Conservation (phyloP, 2,113 vertebrate species). For the Mionectes macconnelli region DNA sequence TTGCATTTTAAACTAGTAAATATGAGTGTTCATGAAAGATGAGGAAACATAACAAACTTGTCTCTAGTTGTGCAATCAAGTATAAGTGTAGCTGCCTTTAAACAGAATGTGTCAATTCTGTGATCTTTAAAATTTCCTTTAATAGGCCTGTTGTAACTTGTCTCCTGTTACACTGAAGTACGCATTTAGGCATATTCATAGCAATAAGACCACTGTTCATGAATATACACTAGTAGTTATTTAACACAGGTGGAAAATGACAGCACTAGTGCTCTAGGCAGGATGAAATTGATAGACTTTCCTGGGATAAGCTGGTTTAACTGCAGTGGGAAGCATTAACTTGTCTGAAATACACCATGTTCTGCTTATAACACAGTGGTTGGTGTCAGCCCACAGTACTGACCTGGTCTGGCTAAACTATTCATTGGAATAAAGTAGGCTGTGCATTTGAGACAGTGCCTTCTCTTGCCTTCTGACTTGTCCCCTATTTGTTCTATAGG, state of each 20-base stretch:
- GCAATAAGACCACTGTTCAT: constrained; percentile 41
- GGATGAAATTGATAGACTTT: neutral
- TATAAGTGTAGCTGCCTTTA: neutral
- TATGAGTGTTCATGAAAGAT: neutral
- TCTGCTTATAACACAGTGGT: neutral
- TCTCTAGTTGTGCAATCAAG: constrained; percentile 30
- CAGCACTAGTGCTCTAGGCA: neutral
- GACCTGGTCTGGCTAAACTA: neutral
- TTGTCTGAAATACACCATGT: neutral
- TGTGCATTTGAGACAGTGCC: neutral
- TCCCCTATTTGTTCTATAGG: neutral
- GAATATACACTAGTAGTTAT: constrained; percentile 19
- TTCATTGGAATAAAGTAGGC: neutral
- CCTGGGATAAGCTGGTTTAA: neutral
- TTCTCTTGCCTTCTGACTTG: neutral
- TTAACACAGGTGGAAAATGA: constrained; percentile 15
- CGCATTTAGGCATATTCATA: constrained; percentile 29
- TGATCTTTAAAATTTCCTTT: constrained; percentile 9
- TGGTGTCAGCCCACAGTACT: neutral
- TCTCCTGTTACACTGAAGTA: constrained; percentile 14
- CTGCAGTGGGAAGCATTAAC: neutral
- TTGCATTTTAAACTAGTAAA: constrained; percentile 21
- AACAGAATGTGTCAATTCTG: constrained; percentile 28
- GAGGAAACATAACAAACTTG: constrained; percentile 19
- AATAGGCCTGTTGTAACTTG: constrained; percentile 42